Base-by-base conservation (phyloP, 1,140 invertebrate genomes). In the Pseudomyrmex cubaensis region DNA sequence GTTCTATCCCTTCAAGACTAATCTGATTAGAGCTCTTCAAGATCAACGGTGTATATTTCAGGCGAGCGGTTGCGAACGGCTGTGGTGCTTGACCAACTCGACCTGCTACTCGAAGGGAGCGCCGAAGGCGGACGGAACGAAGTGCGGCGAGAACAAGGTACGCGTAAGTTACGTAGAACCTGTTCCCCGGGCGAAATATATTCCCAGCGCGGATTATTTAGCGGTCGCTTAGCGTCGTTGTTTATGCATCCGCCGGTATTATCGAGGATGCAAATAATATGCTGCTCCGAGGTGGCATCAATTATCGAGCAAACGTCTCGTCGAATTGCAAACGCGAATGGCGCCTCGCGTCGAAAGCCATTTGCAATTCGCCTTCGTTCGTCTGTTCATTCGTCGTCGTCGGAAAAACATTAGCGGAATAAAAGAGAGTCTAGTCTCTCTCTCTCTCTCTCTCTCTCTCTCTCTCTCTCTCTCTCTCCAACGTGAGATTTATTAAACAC, bases 111-210 rank as follows among this genome's bases (percentile, higher is more conserved):
- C 76, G 5, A 10, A 5, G 0, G 92, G 95, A 2, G 94, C 95
- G 82, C 95, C 96, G 7, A 95, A 96, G 12, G 96, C 96, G 2
- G 96, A 96, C 83, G 97, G 97, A 25, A 97, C 97, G 0, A 95
- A 95, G 67, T 97, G 97, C 92, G 96, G 95, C 0, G 94, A 94
- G 63, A 94, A 95, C 67, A 95, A 95, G 91, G 95, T 95, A 87
- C 22, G 87, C 62, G 13, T 35, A 9, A 52, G 56, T 61, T 52
- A 70, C 48, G 62, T 67, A 50, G 76, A 78, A 59, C 76, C 76
- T 59, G 52, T 72, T 70, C n/a, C 15, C n/a, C 7, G 52, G 54
- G 48, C 59, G 61, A 82, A 75, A 72, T 61, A 59, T 70, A 61
- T 72, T 59, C 66, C 22, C 76, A 57, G 66, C 54, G 66, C 46